These are phyloP conservation scores for Phasia obesa DNA, from an alignment of 2,888 invertebrate genomes.

Conservation along the genomic window DNA sequence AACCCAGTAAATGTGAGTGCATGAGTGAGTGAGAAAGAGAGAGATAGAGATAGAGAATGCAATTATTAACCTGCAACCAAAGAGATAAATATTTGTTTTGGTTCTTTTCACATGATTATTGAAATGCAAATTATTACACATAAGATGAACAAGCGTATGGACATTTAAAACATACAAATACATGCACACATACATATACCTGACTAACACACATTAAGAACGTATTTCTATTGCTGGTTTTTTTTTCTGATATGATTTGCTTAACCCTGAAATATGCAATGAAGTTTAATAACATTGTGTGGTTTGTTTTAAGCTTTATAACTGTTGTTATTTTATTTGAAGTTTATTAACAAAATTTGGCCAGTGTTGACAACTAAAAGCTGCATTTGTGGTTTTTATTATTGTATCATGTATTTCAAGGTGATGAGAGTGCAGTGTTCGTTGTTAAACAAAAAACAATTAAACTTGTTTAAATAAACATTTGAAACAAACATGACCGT, in stretches of 20 bases:
- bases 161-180: too few species aligned
- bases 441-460: not conserved
- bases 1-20: not conserved
- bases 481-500: not conserved
- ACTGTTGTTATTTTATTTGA: conserved; percentile 55
- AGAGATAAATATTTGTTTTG: not conserved
- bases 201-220: not conserved
- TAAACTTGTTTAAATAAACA: not conserved
- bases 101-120: not conserved
- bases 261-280: conserved; percentile 55
- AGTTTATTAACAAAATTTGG: conserved; percentile 45
- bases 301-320: conserved; percentile 17
- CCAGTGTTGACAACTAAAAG: conserved; percentile 19
- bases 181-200: too few species aligned
- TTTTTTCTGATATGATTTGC: not conserved
- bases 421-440: not conserved
- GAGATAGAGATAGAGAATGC: not conserved
- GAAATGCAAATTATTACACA: conserved; percentile 22
- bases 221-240: not conserved
- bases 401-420: conserved; percentile 25
- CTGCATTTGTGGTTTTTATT: not conserved
- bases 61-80: conserved; percentile 14
- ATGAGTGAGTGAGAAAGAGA: not conserved
- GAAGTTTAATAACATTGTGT: conserved; percentile 61
- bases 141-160: not conserved